A percentile compares a stretch with the other conserved stretches of the same genome.
phyloP scores from a whole-genome alignment of 2,113 vertebrate genomes.

The Theristicus caerulescens region DNA sequence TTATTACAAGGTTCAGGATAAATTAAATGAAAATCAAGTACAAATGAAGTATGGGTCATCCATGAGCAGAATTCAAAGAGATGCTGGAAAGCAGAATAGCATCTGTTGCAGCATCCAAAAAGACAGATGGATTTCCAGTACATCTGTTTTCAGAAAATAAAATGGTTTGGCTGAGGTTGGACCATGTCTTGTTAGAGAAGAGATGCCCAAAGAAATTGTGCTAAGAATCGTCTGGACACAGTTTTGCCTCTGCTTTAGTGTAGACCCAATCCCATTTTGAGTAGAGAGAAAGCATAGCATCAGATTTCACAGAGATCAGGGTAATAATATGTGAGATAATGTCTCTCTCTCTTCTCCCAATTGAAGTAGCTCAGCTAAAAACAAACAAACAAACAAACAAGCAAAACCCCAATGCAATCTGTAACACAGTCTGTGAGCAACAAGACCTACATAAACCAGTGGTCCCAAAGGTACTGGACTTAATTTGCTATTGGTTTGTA shows the following conservation, averaged over 20 bases:
- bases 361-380: background rate
- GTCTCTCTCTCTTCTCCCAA: background rate
- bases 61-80: slow-evolving; percentile 4
- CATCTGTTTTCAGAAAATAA: slow-evolving; percentile 1
- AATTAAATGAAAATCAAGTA: slow-evolving; percentile 42
- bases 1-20: slow-evolving; percentile 19
- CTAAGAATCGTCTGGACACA: background rate
- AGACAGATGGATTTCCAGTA: background rate
- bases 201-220: background rate
- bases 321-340: background rate
- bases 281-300: background rate
- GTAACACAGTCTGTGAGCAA: background rate
- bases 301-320: background rate
- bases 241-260: background rate
- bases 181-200: background rate
- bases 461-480: background rate
- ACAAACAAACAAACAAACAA: background rate
- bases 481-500: background rate
- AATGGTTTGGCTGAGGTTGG: background rate
- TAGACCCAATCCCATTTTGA: background rate
- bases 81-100: background rate
- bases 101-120: background rate
- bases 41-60: slow-evolving; percentile 19
- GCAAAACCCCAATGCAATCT: background rate
- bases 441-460: background rate